Evolutionary conservation across 2,797 vertebrate species (phyloP).

Genomic region (Pitangus sulphuratus): DNA sequence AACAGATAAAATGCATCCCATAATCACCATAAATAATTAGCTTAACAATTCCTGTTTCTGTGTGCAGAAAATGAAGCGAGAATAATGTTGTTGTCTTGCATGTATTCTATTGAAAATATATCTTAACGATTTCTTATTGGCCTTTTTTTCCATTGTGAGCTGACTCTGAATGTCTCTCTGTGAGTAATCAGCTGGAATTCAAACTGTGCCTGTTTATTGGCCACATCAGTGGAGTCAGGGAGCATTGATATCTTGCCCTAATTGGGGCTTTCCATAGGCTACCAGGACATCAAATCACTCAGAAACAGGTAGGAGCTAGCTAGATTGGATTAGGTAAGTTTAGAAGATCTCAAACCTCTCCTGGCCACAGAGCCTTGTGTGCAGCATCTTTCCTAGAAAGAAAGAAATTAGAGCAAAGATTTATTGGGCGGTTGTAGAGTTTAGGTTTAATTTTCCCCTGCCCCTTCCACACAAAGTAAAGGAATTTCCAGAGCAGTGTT

Average conservation of each 20-base stretch:
- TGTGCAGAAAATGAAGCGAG: background rate
- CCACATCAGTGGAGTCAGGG: background rate
- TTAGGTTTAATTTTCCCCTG: background rate
- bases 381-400: background rate
- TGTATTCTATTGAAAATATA: background rate
- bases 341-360: background rate
- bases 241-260: background rate
- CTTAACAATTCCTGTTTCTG: background rate
- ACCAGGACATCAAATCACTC: background rate
- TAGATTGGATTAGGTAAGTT: background rate
- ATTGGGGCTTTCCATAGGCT: background rate
- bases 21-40: background rate
- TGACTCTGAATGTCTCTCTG: background rate
- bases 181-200: background rate
- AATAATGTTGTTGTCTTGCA: background rate
- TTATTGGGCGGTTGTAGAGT: background rate
- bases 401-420: background rate
- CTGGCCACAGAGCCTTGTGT: background rate
- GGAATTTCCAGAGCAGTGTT: background rate
- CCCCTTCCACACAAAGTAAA: background rate
- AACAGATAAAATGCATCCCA: background rate
- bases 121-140: background rate
- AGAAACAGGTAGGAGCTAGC: background rate
- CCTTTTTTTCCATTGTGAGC: background rate
- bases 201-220: background rate